These are phyloP conservation scores for Nannospalax galili DNA, from an alignment of 2,113 vertebrate genomes.

Conservation along the genomic window DNA sequence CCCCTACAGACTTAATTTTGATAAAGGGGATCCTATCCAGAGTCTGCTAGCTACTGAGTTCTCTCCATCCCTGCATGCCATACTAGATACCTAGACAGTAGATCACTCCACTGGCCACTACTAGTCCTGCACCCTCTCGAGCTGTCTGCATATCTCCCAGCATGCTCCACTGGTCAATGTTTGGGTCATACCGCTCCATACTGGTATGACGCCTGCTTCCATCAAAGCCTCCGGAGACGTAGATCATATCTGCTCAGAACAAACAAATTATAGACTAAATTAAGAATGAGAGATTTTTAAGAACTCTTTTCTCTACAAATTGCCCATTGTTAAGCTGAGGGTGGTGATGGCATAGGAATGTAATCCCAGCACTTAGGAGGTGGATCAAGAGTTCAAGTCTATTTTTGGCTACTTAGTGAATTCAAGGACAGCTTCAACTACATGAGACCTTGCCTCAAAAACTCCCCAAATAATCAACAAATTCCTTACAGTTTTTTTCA, in stretches of 20 bases:
- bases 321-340: neutral
- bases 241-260: constrained; percentile 94
- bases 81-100: constrained; percentile 95
- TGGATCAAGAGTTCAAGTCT: neutral
- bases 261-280: constrained; percentile 8
- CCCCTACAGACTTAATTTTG: constrained; percentile 8
- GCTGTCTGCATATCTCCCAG: constrained; percentile 99
- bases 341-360: fast-evolving
- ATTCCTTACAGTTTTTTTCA: neutral
- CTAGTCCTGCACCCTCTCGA: constrained; percentile 96
- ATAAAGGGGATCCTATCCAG: neutral
- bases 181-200: constrained; percentile 99
- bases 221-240: constrained; percentile 97
- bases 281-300: neutral
- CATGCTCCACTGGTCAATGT: constrained; percentile 99
- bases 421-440: neutral
- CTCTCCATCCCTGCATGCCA: neutral
- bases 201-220: constrained; percentile 98
- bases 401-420: neutral
- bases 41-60: neutral
- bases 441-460: neutral
- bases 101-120: constrained; percentile 97
- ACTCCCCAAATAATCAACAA: neutral
- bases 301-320: neutral
- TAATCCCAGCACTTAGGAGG: neutral